Base-by-base conservation (phyloP, 1,140 invertebrate species). In the Arion vulgaris region DNA sequence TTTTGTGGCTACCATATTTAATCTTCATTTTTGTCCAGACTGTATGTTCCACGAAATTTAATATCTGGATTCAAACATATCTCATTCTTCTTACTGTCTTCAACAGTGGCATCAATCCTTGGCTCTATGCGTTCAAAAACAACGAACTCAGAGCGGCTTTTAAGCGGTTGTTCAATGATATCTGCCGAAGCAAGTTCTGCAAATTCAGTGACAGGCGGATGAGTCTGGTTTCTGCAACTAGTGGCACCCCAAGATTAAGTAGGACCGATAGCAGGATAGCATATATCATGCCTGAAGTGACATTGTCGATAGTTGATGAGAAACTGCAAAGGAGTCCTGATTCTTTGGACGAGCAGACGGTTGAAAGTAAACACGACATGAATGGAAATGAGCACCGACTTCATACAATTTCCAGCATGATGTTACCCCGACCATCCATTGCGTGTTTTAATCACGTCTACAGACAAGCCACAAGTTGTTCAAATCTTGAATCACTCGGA, bases 101-200 rank as follows among this genome's bases (percentile, higher is more conserved):
- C 0, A 95, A 94, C 87, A 94, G 94, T 84, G 94, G 94, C 0
- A 90, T 94, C 26, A 95, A 95, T 86, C 95, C 95, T 0, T 95
- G 94, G 94, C 93, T 95, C 17, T 95, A 95, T 86, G 95, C 94
- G 0, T 95, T 94, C 88, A 93, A 95, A 81, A 95, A 95, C 83
- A 93, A 94, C 0, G 95, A 95, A 86, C 94, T 95, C 87, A 92
- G 94, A 32, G 87, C 93, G 0, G 94, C 94, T 7, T 94, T 94
- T 2, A 92, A 93, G 1, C 93, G 94, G 72, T 94, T 95, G 34
- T 83, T 83, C 41, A 81, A 74, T 45, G 81, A 81, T 68, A 45
- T 49, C 32, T 84, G 74, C 41, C 32, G 74, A 28, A 66, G 36
- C 11, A 53, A 66, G 23, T 36, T 72, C 23, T 66, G 69, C n/a